These are phyloP conservation scores for Seriola dumerili DNA, from an alignment of 2,113 vertebrate genomes.

Conservation along the genomic window DNA sequence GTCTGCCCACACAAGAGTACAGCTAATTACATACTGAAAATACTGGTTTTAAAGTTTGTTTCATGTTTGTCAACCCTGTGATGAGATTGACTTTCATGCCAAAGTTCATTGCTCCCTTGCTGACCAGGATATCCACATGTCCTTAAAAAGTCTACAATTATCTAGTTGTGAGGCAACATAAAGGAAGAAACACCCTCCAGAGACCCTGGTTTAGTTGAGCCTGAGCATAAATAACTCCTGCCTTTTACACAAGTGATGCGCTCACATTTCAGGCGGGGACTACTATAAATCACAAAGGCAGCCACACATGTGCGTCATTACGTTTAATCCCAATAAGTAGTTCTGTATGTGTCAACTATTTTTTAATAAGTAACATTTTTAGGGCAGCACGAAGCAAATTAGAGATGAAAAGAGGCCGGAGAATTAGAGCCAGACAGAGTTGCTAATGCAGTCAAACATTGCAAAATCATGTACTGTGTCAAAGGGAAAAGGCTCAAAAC, in stretches of 20 bases:
- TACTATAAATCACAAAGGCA: conserved; percentile 7
- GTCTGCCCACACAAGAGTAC: neutral
- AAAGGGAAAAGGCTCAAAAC: conserved; percentile 7
- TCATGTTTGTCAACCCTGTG: conserved; percentile 24
- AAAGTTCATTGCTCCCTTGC: conserved; percentile 13
- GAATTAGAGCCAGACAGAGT: conserved; percentile 4
- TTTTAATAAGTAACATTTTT: conserved; percentile 27
- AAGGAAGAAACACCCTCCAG: neutral
- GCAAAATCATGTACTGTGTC: conserved; percentile 18
- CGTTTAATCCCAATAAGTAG: conserved; percentile 13
- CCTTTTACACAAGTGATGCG: conserved; percentile 9
- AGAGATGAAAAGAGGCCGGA: conserved; percentile 13
- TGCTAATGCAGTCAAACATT: conserved; percentile 9
- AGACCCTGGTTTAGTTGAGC: conserved; percentile 12
- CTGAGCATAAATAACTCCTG: conserved; percentile 25
- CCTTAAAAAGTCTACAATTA: conserved; percentile 22
- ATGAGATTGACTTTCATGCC: conserved; percentile 18
- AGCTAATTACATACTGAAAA: conserved; percentile 15
- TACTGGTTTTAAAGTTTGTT: conserved; percentile 18
- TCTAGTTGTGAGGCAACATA: neutral
- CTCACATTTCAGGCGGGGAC: neutral
- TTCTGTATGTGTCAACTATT: conserved; percentile 5
- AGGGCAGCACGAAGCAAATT: conserved; percentile 14
- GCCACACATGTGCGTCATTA: conserved; percentile 15
- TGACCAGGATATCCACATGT: conserved; percentile 25